A percentile compares a stretch with the other conserved stretches of the same genome.
phyloP scores from a whole-genome alignment of 2,797 vertebrate species.

The Heliangelus exortis region DNA sequence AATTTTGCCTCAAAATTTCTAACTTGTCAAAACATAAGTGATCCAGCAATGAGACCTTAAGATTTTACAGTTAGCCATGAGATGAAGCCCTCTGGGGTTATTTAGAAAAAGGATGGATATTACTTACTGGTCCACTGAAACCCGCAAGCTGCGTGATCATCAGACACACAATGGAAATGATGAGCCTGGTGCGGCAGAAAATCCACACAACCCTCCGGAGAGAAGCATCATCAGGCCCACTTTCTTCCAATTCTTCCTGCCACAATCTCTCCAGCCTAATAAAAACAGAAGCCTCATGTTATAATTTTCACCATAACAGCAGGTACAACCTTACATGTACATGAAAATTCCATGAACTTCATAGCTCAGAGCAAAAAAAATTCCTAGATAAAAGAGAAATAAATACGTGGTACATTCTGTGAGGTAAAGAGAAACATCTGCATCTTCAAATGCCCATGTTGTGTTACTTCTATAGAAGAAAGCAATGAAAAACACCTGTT shows the following conservation, averaged over 20 bases:
- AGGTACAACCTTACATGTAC: background rate
- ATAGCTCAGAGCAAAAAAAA: background rate
- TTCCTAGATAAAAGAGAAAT: background rate
- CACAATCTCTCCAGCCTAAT: slow-evolving; percentile 87
- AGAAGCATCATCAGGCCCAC: slow-evolving; percentile 84
- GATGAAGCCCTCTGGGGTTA: slow-evolving; percentile 66
- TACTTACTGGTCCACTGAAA: slow-evolving; percentile 96
- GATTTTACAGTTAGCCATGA: slow-evolving; percentile 63
- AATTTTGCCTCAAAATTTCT: slow-evolving; percentile 56
- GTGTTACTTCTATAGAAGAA: background rate
- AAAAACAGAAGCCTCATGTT: slow-evolving; percentile 26
- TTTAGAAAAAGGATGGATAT: slow-evolving; percentile 79
- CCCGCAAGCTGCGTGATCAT: slow-evolving; percentile 92
- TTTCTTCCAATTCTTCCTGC: slow-evolving; percentile 85
- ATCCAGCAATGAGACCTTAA: slow-evolving; percentile 64
- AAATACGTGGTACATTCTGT: background rate
- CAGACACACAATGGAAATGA: slow-evolving; percentile 92
- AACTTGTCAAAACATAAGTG: slow-evolving; percentile 63
- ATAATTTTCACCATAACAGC: background rate
- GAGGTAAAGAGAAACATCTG: background rate
- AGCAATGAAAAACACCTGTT: background rate
- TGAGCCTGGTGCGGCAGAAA: slow-evolving; percentile 90
- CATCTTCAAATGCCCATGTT: background rate
- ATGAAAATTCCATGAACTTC: background rate
- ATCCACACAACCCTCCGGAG: slow-evolving; percentile 86